Evolutionary conservation across 2,888 invertebrate genomes (phyloP).

Genomic region (Monochamus alternatus): DNA sequence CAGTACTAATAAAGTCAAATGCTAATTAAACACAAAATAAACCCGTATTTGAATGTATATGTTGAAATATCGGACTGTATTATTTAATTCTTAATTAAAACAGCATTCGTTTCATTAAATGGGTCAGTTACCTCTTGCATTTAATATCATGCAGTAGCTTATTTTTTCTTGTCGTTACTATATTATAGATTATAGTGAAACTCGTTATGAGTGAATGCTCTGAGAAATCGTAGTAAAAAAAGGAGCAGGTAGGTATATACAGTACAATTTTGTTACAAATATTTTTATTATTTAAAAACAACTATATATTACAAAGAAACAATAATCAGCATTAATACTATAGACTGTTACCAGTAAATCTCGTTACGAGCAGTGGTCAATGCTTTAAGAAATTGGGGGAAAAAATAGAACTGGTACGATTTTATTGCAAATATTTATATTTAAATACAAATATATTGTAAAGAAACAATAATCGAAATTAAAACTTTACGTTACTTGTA

Average conservation of each 20-base stretch:
- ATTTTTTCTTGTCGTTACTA: too few species aligned
- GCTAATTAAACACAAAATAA: slow-evolving; percentile 21
- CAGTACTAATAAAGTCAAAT: slow-evolving; percentile 23
- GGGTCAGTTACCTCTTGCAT: too few species aligned
- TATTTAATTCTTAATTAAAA: neutral
- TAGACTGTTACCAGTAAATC: too few species aligned
- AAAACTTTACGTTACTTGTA: too few species aligned
- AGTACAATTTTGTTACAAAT: slow-evolving; percentile 37
- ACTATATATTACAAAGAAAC: slow-evolving; percentile 57
- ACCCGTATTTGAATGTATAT: slow-evolving; percentile 1
- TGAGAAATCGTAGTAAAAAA: too few species aligned
- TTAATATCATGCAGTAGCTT: too few species aligned
- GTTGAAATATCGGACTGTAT: neutral
- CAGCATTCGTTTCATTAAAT: too few species aligned
- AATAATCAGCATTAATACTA: neutral
- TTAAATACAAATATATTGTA: too few species aligned
- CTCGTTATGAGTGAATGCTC: neutral
- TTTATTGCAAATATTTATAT: too few species aligned
- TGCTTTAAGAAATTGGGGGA: neutral
- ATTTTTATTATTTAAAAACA: slow-evolving; percentile 52
- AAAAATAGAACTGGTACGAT: slow-evolving; percentile 1
- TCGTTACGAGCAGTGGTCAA: too few species aligned
- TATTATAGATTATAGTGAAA: too few species aligned
- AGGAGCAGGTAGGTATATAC: neutral
- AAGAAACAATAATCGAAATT: too few species aligned